A percentile compares a stretch with the other conserved stretches of the same genome.
Conservation (phyloP, 2,797 vertebrate species). For the Eidolon dupreanum region DNA sequence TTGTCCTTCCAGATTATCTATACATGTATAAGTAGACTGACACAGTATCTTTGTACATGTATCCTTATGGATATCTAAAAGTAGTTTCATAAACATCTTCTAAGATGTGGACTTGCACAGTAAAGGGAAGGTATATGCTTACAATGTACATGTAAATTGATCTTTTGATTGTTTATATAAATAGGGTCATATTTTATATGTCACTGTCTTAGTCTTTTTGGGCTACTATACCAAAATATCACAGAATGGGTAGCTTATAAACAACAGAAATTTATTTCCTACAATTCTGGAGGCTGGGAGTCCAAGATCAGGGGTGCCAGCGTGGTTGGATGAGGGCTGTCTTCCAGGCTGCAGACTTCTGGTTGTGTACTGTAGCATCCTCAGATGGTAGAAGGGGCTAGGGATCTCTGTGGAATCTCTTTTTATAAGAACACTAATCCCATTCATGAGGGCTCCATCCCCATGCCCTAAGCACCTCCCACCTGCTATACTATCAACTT, state of each 20-base stretch:
- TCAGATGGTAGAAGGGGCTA: neutral
- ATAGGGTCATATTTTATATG: neutral
- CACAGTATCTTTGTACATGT: neutral
- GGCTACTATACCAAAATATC: neutral
- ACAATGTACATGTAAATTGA: neutral
- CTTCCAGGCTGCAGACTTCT: neutral
- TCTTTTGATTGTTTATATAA: neutral
- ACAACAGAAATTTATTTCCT: neutral
- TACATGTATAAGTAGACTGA: neutral
- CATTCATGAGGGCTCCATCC: neutral
- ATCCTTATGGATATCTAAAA: neutral
- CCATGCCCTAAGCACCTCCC: neutral
- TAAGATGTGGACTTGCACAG: neutral
- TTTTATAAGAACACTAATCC: neutral
- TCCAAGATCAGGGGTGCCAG: neutral
- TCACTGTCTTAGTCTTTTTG: neutral
- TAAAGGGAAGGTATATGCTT: neutral
- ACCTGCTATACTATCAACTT: neutral
- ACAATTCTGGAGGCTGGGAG: neutral
- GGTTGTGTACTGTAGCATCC: no score
- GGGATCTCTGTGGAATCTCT: neutral
- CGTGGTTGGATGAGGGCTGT: neutral
- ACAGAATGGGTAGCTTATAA: neutral
- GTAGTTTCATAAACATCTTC: neutral
- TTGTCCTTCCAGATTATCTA: neutral